A percentile compares a stretch with the other conserved stretches of the same genome.
These are phyloP conservation scores for Maccullochella peelii DNA, from an alignment of 2,113 vertebrate species.

Conservation along the genomic window DNA sequence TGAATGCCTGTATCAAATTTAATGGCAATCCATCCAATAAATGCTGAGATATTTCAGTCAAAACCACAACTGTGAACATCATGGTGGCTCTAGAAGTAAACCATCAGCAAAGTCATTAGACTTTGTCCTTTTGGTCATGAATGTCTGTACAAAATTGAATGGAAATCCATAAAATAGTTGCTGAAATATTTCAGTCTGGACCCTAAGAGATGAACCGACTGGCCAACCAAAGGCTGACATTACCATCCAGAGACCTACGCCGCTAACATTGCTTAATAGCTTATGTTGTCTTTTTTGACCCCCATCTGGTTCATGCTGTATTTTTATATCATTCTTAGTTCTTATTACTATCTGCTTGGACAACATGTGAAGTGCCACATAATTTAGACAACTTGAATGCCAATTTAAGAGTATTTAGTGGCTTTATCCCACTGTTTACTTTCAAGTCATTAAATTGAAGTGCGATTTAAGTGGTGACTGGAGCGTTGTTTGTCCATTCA, in stretches of 20 bases:
- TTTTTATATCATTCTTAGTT: background rate
- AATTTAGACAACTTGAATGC: background rate
- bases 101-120: too few species aligned
- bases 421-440: conserved; percentile 7
- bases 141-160: background rate
- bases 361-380: background rate
- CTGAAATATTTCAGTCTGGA: background rate
- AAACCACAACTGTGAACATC: background rate
- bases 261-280: background rate
- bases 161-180: background rate
- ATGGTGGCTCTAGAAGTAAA: too few species aligned
- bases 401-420: background rate
- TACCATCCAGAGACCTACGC: too few species aligned
- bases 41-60: background rate
- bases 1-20: too few species aligned
- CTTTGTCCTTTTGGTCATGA: background rate
- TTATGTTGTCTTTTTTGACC: background rate
- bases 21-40: too few species aligned
- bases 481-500: background rate
- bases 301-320: conserved; percentile 2
- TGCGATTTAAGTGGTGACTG: background rate
- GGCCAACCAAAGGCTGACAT: too few species aligned
- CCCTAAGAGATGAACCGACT: too few species aligned
- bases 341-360: background rate
- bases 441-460: background rate